Percentiles rank a stretch among this genome's conserved stretches.
Evolutionary conservation across 2,113 vertebrate species (phyloP).

Genomic region (Arvicanthis niloticus): DNA sequence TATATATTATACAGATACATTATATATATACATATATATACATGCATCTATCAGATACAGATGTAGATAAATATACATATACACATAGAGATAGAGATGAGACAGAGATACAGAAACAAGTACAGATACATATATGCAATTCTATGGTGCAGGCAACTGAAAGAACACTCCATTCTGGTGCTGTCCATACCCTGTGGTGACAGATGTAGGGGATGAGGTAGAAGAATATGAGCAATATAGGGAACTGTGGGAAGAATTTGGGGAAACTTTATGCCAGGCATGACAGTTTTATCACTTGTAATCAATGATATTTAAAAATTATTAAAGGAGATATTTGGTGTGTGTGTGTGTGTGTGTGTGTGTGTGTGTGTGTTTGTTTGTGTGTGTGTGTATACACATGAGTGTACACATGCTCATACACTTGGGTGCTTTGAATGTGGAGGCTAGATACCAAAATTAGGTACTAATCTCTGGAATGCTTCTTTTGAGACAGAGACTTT

Average conservation of each 20-base stretch:
- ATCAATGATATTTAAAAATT: neutral
- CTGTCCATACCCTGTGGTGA: neutral
- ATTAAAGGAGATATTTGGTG: neutral
- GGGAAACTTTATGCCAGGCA: neutral
- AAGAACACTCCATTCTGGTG: neutral
- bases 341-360: neutral
- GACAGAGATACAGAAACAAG: neutral
- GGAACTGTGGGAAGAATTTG: neutral
- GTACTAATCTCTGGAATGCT: neutral
- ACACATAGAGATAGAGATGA: too few species aligned
- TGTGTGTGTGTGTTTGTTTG: neutral
- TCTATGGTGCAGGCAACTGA: neutral
- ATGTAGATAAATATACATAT: too few species aligned
- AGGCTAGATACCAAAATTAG: neutral
- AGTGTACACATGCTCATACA: too few species aligned
- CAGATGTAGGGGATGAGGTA: neutral
- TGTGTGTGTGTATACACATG: neutral
- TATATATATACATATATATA: too few species aligned
- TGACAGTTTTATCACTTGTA: neutral
- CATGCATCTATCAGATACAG: too few species aligned
- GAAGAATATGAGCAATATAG: neutral
- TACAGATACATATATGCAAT: neutral
- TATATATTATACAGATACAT: too few species aligned
- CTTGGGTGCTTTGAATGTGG: neutral
- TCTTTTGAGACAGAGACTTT: neutral